phyloP scores from a whole-genome alignment of 1,140 invertebrate species.

The Cataglyphis hispanica region DNA sequence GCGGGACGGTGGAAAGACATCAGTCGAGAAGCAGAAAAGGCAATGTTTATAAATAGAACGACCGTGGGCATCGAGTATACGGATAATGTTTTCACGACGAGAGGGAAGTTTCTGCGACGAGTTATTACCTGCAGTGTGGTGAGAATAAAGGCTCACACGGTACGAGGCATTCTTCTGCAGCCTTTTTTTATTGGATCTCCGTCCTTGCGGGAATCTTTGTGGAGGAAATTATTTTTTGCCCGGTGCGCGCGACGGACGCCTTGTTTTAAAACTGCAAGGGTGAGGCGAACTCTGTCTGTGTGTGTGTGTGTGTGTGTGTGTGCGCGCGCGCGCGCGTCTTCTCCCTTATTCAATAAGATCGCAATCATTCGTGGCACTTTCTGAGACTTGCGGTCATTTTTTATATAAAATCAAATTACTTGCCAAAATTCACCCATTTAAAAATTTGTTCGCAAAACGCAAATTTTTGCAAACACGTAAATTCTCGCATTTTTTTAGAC shows the following conservation, averaged over 20 bases:
- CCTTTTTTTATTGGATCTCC: constrained; percentile 58
- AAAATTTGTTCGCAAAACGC: not conserved
- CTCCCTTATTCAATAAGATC: constrained; percentile 26
- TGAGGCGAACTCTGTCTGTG: constrained; percentile 26
- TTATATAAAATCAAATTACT: not conserved
- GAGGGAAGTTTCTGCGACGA: constrained; percentile 69
- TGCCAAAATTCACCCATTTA: not conserved
- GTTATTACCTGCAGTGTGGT: constrained; percentile 66
- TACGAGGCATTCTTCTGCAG: constrained; percentile 64
- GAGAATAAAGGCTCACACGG: constrained; percentile 56
- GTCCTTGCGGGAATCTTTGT: constrained; percentile 66
- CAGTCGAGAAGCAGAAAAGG: constrained; percentile 58
- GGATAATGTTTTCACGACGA: constrained; percentile 70
- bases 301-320: no score
- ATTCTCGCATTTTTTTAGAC: not conserved
- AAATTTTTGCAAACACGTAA: not conserved
- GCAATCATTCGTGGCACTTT: constrained; percentile 36
- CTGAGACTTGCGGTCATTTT: not conserved
- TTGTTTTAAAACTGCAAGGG: constrained; percentile 30
- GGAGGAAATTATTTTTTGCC: constrained; percentile 55
- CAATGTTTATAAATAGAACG: constrained; percentile 63
- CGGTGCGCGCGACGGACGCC: constrained; percentile 46
- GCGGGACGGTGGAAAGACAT: constrained; percentile 35
- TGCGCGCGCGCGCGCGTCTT: constrained; percentile 18
- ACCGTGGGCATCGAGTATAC: constrained; percentile 44